Conservation (phyloP, 2,888 invertebrate genomes). For the Drosophila neutralis region DNA sequence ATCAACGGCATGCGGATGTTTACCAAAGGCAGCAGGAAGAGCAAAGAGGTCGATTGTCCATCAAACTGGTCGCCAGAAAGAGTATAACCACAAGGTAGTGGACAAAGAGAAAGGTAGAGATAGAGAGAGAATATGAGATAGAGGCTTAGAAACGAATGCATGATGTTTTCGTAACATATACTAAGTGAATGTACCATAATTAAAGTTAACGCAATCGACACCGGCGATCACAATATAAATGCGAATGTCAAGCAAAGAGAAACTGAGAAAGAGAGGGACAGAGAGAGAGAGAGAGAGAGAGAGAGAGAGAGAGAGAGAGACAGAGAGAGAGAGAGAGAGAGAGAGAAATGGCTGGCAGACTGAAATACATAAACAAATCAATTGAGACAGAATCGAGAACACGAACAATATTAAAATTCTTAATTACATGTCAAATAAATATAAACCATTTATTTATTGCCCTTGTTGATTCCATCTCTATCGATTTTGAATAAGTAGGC, state of each 20-base stretch:
- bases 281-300: not conserved
- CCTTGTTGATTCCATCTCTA: not conserved
- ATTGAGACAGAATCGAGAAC: not conserved
- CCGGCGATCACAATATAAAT: constrained; percentile 1
- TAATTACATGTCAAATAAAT: not conserved
- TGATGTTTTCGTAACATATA: not conserved
- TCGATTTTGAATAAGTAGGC: not conserved
- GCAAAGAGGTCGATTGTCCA: constrained; percentile 38
- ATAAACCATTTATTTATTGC: not conserved
- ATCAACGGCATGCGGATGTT: constrained; percentile 60
- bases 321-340: not conserved
- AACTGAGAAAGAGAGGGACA: not conserved
- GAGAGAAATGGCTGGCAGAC: not conserved
- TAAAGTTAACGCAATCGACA: constrained; percentile 16
- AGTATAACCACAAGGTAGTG: not conserved
- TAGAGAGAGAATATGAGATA: not conserved
- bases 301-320: not conserved
- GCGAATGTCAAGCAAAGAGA: not conserved
- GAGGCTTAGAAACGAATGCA: not conserved
- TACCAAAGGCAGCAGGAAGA: constrained; percentile 42
- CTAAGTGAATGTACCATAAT: constrained; percentile 22
- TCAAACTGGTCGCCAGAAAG: constrained; percentile 14
- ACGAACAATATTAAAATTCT: not conserved
- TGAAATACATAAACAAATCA: not conserved
- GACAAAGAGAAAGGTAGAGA: not conserved